phyloP scores from a whole-genome alignment of 2,113 vertebrate genomes.

The Acrocephalus arundinaceus region DNA sequence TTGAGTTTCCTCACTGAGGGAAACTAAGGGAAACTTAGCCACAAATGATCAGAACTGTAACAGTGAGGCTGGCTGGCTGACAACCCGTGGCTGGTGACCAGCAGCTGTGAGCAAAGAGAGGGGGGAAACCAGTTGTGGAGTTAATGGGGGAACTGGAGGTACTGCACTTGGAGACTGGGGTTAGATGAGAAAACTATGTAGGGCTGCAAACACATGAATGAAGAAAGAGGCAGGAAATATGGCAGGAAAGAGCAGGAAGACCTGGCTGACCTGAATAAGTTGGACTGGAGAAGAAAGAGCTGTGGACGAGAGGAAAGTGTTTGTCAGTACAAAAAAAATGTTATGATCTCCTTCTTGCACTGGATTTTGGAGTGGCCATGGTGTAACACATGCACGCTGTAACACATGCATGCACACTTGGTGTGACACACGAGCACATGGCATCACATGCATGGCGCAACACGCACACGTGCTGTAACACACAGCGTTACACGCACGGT shows the following conservation, averaged over 20 bases:
- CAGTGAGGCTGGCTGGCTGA: not conserved
- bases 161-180: not conserved
- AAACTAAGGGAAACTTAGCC: not conserved
- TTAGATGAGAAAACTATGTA: not conserved
- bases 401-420: fast-evolving
- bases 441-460: fast-evolving
- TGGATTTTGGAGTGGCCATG: not conserved
- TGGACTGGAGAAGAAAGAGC: not conserved
- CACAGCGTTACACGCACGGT: not conserved
- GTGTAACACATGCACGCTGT: fast-evolving
- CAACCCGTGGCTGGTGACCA: not conserved
- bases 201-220: not conserved
- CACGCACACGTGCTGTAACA: too few relatives aligned
- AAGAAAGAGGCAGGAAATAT: not conserved
- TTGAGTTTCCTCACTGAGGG: not conserved
- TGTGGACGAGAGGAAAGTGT: not conserved
- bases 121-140: fast-evolving
- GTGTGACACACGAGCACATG: not conserved
- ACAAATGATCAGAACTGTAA: not conserved
- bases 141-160: not conserved
- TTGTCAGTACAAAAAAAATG: not conserved
- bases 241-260: not conserved
- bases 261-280: fast-evolving
- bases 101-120: not conserved
- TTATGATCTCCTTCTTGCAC: not conserved